Evolutionary conservation across 1,140 invertebrate genomes (phyloP).

Genomic region (Penaeus vannamei): DNA sequence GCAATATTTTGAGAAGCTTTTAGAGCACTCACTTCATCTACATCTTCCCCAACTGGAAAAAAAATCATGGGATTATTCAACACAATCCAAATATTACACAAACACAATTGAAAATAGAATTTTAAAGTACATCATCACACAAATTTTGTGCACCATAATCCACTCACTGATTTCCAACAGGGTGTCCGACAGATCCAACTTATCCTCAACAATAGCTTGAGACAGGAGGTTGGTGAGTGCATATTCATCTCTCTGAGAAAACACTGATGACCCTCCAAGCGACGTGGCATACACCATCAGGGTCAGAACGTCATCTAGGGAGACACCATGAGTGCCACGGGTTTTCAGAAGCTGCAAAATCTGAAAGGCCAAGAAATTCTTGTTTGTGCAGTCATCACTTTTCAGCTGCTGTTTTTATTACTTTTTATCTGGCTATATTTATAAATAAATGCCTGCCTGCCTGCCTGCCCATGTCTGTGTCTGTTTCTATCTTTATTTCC

Average conservation of each 20-base stretch:
- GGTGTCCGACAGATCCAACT: slow-evolving; percentile 43
- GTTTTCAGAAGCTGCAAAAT: slow-evolving; percentile 76
- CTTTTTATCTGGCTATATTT: too few relatives aligned
- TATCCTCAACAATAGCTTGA: slow-evolving; percentile 77
- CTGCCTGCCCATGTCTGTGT: too few relatives aligned
- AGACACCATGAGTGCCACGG: slow-evolving; percentile 74
- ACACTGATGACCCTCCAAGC: slow-evolving; percentile 74
- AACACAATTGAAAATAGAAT: too few relatives aligned
- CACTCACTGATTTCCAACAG: slow-evolving; percentile 55
- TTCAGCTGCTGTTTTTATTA: too few relatives aligned
- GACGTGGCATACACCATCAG: slow-evolving; percentile 79
- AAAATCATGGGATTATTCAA: background rate
- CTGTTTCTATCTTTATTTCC: too few relatives aligned
- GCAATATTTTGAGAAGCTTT: slow-evolving; percentile 48
- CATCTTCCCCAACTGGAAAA: slow-evolving; percentile 56
- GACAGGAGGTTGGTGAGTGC: slow-evolving; percentile 74
- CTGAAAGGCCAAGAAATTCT: slow-evolving; percentile 4
- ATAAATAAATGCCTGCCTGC: too few relatives aligned
- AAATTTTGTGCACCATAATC: background rate
- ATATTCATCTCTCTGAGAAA: slow-evolving; percentile 74
- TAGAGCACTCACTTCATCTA: slow-evolving; percentile 63
- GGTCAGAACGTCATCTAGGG: slow-evolving; percentile 77
- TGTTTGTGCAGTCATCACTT: too few relatives aligned
- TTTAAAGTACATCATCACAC: background rate
- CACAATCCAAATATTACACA: background rate